Conservation (phyloP, 2,797 vertebrate species). For the Tympanoctomys barrerae region DNA sequence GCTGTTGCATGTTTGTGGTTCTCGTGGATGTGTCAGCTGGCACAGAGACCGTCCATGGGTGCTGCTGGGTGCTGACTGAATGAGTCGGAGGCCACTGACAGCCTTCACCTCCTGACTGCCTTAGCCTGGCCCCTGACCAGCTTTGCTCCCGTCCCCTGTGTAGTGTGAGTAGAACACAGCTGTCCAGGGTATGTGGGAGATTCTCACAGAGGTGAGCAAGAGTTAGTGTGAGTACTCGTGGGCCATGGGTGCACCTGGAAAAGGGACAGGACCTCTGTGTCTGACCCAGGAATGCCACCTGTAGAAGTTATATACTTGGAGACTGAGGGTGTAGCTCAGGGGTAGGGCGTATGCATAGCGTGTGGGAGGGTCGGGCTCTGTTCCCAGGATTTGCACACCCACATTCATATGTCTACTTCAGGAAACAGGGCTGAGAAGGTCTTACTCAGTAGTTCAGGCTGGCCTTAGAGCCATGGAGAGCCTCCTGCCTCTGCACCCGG, state of each 20-base stretch:
- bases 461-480: neutral
- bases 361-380: neutral
- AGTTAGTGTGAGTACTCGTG: neutral
- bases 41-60: neutral
- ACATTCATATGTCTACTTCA: neutral
- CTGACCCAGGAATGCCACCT: conserved; percentile 62
- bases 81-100: neutral
- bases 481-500: neutral
- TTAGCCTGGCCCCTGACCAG: neutral
- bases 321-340: neutral
- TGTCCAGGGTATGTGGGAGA: neutral
- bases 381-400: neutral
- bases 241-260: neutral
- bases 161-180: neutral
- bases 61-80: neutral
- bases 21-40: neutral
- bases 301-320: conserved; percentile 13
- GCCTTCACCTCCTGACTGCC: neutral
- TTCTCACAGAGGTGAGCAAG: conserved; percentile 6
- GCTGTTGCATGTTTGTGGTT: neutral
- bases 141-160: neutral
- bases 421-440: neutral
- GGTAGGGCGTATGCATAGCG: neutral
- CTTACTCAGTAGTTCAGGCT: neutral
- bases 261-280: conserved; percentile 31